Percentiles rank a stretch among this genome's conserved stretches.
Conservation (phyloP, 37 sponge, comb jelly and placozoan species). For the Ephydatia muelleri region DNA sequence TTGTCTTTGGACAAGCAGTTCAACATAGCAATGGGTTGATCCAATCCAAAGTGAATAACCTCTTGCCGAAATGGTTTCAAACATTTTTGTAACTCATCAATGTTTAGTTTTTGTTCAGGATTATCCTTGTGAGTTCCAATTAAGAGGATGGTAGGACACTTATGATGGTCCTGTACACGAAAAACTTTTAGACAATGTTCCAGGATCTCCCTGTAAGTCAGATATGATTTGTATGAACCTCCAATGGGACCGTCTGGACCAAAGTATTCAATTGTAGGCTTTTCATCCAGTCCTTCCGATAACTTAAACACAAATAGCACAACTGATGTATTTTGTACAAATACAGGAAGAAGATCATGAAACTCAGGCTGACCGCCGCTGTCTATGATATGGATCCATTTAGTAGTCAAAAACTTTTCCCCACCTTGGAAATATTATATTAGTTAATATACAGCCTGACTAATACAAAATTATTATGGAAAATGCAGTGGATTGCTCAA, state of each 20-base stretch:
- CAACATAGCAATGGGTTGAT: background rate
- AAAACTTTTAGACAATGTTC: background rate
- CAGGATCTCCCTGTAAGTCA: background rate
- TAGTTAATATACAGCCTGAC: too few species aligned
- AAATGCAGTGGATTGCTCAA: background rate
- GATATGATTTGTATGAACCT: background rate
- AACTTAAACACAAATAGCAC: slow-evolving; percentile 2
- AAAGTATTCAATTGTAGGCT: slow-evolving; percentile 13
- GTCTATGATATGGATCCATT: slow-evolving; percentile 13
- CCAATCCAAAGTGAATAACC: background rate
- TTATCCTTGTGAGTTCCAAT: background rate
- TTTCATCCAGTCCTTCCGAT: slow-evolving; percentile 6
- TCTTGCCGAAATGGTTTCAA: background rate
- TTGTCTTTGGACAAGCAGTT: background rate
- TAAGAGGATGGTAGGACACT: background rate
- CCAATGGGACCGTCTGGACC: background rate
- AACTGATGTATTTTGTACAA: slow-evolving; percentile 1
- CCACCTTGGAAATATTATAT: background rate
- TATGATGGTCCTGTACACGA: background rate
- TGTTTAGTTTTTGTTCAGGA: background rate
- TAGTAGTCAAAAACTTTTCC: background rate
- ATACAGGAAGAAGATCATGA: slow-evolving; percentile 6
- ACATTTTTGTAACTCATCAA: background rate
- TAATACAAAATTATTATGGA: too few species aligned
- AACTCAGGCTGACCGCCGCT: slow-evolving; percentile 22